These are phyloP conservation scores for Xiphorhynchus elegans DNA, from an alignment of 2,113 vertebrate species.

Conservation along the genomic window DNA sequence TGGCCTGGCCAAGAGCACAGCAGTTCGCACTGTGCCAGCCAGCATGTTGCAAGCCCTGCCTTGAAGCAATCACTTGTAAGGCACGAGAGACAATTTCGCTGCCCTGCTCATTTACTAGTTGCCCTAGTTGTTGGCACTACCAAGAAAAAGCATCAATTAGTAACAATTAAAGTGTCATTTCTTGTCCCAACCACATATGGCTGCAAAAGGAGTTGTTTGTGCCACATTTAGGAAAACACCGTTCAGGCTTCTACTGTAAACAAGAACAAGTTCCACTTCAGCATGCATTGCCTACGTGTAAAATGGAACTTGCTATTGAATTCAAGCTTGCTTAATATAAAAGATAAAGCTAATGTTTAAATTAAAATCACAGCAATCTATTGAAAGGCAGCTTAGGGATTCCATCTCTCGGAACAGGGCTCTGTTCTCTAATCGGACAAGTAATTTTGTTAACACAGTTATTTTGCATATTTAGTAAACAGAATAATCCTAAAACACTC, in stretches of 20 bases:
- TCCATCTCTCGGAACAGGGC: neutral
- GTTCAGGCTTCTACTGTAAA: conserved; percentile 23
- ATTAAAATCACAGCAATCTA: neutral
- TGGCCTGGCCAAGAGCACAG: neutral
- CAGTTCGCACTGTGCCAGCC: neutral
- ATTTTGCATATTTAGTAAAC: neutral
- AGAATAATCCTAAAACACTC: neutral
- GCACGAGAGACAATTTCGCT: conserved; percentile 14
- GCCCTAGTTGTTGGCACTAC: conserved; percentile 40
- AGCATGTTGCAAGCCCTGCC: neutral
- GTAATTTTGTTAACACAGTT: neutral
- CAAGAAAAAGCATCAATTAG: conserved; percentile 64
- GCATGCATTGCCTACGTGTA: neutral
- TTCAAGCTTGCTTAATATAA: neutral
- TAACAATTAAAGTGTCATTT: conserved; percentile 51
- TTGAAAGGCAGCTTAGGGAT: neutral
- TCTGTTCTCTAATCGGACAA: neutral
- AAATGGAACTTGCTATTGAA: neutral
- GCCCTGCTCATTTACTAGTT: conserved; percentile 20
- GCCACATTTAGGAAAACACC: conserved; percentile 8
- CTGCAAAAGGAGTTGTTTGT: conserved; percentile 42
- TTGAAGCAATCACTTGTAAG: conserved; percentile 33
- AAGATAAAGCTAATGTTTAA: neutral
- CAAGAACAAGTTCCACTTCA: conserved; percentile 36
- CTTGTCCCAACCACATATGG: neutral